These are phyloP conservation scores for Chiroxiphia lanceolata DNA, from an alignment of 2,797 vertebrate genomes.

Conservation along the genomic window DNA sequence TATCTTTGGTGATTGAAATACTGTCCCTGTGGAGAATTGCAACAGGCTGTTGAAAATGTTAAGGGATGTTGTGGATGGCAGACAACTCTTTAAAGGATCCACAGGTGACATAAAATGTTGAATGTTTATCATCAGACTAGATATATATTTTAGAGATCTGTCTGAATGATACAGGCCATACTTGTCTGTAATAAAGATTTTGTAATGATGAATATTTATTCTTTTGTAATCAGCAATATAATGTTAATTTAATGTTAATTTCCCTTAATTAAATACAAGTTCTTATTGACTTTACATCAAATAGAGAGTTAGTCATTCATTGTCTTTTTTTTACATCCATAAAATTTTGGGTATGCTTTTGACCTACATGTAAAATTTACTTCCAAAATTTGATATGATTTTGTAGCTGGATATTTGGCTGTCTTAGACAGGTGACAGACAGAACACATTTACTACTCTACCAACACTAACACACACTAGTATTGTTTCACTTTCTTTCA, in stretches of 20 bases:
- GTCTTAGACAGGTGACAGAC: neutral
- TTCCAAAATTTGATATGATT: neutral
- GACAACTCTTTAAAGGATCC: neutral
- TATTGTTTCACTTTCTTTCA: neutral
- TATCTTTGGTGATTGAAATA: neutral
- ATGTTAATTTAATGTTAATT: neutral
- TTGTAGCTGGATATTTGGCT: neutral
- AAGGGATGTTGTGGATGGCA: neutral
- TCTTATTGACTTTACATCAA: neutral
- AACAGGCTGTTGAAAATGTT: neutral
- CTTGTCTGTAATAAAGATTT: neutral
- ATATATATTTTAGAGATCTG: neutral
- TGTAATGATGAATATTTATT: neutral
- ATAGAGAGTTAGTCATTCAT: rapidly evolving
- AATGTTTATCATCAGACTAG: neutral
- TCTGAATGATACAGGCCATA: neutral
- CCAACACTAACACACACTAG: neutral
- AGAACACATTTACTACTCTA: neutral
- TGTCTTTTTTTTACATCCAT: neutral
- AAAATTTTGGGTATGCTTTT: neutral
- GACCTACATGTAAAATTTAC: neutral
- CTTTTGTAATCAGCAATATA: neutral
- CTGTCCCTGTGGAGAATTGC: neutral
- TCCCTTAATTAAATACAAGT: neutral
- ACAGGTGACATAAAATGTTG: neutral